Evolutionary conservation across 37 sponge, comb jelly and placozoan species (phyloP).

Genomic region (Mnemiopsis leidyi): DNA sequence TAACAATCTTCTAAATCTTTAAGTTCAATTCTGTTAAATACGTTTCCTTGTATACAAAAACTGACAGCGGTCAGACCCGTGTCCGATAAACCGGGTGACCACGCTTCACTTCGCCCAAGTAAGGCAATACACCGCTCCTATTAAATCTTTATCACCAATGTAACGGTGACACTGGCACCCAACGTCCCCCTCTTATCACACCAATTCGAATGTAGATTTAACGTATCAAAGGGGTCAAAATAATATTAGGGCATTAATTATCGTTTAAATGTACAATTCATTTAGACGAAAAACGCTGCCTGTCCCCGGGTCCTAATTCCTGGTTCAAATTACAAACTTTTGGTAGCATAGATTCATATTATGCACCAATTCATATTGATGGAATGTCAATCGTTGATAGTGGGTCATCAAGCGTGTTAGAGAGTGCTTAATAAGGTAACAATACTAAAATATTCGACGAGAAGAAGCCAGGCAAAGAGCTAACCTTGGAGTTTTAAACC

Average conservation of each 20-base stretch:
- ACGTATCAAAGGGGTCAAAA: neutral
- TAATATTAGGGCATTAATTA: neutral
- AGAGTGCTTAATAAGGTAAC: neutral
- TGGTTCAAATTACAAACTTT: slow-evolving; percentile 35
- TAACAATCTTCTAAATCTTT: too few species aligned
- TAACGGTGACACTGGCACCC: neutral
- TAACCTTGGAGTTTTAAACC: neutral
- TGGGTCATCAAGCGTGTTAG: neutral
- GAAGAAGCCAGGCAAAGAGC: neutral
- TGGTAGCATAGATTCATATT: neutral
- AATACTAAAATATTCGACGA: neutral
- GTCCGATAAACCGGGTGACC: too few species aligned
- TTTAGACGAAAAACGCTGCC: slow-evolving; percentile 4
- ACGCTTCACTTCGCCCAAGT: too few species aligned
- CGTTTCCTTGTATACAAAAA: too few species aligned
- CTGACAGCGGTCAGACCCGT: too few species aligned
- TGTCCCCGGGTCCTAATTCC: neutral
- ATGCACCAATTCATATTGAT: neutral
- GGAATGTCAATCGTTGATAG: too few species aligned
- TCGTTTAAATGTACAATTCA: slow-evolving; percentile 58
- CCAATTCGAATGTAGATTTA: neutral
- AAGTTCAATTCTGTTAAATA: too few species aligned
- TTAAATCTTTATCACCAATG: neutral
- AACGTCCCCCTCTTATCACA: neutral
- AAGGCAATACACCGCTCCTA: too few species aligned